Base-by-base conservation (phyloP, 2,797 vertebrate genomes). In the Craterocephalus amniculus region DNA sequence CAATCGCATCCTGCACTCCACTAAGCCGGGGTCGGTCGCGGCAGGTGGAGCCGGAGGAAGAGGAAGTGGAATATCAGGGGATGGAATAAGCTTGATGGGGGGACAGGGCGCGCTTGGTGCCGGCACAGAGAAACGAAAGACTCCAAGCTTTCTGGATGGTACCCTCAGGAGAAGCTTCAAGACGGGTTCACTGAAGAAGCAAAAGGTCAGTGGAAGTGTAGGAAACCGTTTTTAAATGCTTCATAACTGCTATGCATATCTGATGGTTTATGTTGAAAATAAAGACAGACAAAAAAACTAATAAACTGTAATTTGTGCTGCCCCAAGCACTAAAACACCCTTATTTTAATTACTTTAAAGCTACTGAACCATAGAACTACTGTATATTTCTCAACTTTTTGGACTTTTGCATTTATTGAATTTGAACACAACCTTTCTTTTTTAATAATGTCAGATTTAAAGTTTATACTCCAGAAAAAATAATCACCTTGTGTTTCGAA, bases 131-230 rank as follows among this genome's bases (percentile, higher is more conserved):
- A 95, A 96, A 67, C 91, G 96, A 65, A 93, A 95, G 79, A 96
- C 96, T 64, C 92, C 92, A 1, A 97, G 96, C 90, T 97, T 98
- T 87, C 88, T 97, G 82, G 97, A 98, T 11, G 96, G 96, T 24
- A 97, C 96, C 0, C 87, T 98, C 81, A 95, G 97, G 83, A 95
- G 96, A 4, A 95, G 96, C 89, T 97, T 97, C 80, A 97, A 97
- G 87, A 96, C 96, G 0, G 97, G 96, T 1, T 96, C 96, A 0
- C 91, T 97, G 76, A 97, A 96, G 91, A 98, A 97, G 85, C 96
- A 98, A 89, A 93, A 93, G 90, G 92, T 93, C 49, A 70, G 85
- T 58, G 27, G 26, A 29, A 26, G 13, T 38, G 32, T 5, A 18
- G 22, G 31, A 52, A 22, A 0, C 43, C 31, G 60, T 8, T 18